phyloP scores from a whole-genome alignment of 1,140 invertebrate species.

The Trichoplusia ni region DNA sequence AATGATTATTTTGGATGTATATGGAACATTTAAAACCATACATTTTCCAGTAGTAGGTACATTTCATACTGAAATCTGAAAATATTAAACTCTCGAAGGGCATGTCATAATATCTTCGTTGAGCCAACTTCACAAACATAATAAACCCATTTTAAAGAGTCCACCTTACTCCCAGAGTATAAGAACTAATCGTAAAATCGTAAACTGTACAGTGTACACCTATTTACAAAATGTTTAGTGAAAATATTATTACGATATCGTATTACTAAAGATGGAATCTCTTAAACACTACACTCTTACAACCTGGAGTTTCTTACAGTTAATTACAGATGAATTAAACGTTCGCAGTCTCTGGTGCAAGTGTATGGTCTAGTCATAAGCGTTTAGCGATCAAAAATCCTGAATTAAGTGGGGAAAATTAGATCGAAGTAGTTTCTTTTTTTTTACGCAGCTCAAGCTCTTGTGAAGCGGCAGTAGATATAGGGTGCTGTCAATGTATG shows the following conservation, averaged over 20 bases:
- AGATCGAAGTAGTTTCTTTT: background rate
- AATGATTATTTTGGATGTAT: too few species aligned
- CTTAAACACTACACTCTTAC: slow-evolving; percentile 16
- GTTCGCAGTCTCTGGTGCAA: slow-evolving; percentile 46
- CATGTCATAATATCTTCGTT: too few species aligned
- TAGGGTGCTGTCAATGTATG: too few species aligned
- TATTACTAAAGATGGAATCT: slow-evolving; percentile 43
- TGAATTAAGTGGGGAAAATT: background rate
- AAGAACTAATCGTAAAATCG: too few species aligned
- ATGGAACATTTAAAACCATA: too few species aligned
- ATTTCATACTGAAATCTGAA: too few species aligned
- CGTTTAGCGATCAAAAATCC: background rate
- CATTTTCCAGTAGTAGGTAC: too few species aligned
- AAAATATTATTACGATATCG: slow-evolving; percentile 26
- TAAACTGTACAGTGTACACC: background rate
- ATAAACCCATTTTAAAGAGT: too few species aligned
- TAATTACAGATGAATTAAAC: slow-evolving; percentile 71
- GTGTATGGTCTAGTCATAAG: slow-evolving; percentile 32
- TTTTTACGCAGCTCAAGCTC: background rate
- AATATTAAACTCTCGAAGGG: too few species aligned
- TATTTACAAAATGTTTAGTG: background rate
- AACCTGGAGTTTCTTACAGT: slow-evolving; percentile 56
- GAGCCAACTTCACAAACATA: too few species aligned
- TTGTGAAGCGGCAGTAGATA: too few species aligned
- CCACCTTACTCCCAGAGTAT: too few species aligned